Evolutionary conservation across 1,140 invertebrate species (phyloP), one percentile per base, ranked within the genome.

Genomic region (Acyrthosiphon pisum): DNA sequence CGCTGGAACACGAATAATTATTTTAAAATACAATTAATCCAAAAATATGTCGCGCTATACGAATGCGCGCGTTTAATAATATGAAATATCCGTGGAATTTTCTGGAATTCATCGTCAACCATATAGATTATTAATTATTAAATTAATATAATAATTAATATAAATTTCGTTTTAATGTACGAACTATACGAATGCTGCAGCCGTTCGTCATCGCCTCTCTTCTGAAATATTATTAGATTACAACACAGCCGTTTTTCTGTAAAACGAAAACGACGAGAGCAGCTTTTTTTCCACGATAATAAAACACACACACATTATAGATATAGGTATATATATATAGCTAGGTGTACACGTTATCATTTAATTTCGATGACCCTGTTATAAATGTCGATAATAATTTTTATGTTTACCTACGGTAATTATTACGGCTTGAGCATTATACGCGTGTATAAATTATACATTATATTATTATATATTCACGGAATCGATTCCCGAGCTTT

Each of bases 301-400:
- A 50, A 20, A 68, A 68, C 30, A 68, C 14, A 68, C 60, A 68
- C 4, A 35, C 60, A 76, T n/a, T 6, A 37, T 83, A 35, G 68
- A n/a, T 81, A 83, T 41, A 35, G 35, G 76, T 81, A 37, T 37
- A n/a, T 37, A 37, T 0, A 20, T 37, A 35, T 81, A 37, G 8
- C n/a, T 30, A 76, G n/a, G 22, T 83, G n/a, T 7, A 87, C 2
- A 30, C 26, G 56, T 90, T 90, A 68, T 60, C 37, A 44, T 60
- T 90, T 90, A 90, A 90, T 90, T 90, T 90, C 89, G 56, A 90
- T 68, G 89, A 90, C 53, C 89, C 89, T 26, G 89, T 90, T 56
- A 41, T 56, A 56, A 60, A 90, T 41, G 26, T 44, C 26, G 89
- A 60, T 68, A n/a, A 68, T 68, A 8, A 90, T 90, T 90, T 90